Evolutionary conservation across 1,140 invertebrate species (phyloP).

Genomic region (Dermatophagoides farinae): DNA sequence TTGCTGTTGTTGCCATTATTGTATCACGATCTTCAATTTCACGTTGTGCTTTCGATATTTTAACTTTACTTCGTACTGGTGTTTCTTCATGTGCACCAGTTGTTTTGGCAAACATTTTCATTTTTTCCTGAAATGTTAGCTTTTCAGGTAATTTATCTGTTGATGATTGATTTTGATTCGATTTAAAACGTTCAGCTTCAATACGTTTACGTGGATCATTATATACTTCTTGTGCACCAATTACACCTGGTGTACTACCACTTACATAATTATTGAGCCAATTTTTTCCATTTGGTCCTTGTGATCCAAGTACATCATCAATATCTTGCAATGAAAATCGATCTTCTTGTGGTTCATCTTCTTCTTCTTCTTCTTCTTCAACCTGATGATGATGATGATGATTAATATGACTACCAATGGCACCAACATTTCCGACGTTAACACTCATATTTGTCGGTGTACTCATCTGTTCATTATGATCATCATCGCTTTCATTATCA

Average conservation of each 20-base stretch:
- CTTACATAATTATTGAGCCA: not conserved
- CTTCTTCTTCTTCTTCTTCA: conserved; percentile 20
- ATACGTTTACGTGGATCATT: conserved; percentile 61
- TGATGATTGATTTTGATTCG: conserved; percentile 36
- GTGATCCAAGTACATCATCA: conserved; percentile 18
- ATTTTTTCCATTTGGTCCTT: conserved; percentile 1
- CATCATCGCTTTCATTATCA: not conserved
- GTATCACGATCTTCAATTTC: conserved; percentile 37
- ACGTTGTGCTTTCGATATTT: conserved; percentile 71
- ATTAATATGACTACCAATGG: not conserved
- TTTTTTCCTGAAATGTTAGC: conserved; percentile 78
- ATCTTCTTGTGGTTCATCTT: conserved; percentile 13
- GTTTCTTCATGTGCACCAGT: conserved; percentile 40
- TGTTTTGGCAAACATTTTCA: conserved; percentile 68
- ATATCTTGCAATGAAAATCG: conserved; percentile 20
- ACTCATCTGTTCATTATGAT: not conserved
- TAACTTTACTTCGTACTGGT: conserved; percentile 72
- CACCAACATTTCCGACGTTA: not conserved
- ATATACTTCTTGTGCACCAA: conserved; percentile 81
- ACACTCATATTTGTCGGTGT: not conserved
- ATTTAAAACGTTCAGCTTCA: conserved; percentile 37
- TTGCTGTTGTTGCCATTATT: not conserved
- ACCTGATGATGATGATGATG: conserved; percentile 11
- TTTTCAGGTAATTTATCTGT: conserved; percentile 48
- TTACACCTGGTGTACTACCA: conserved; percentile 57